Evolutionary conservation across 1,140 invertebrate species (phyloP), one percentile per base, ranked within the genome.

Genomic region (Eriosoma lanigerum): DNA sequence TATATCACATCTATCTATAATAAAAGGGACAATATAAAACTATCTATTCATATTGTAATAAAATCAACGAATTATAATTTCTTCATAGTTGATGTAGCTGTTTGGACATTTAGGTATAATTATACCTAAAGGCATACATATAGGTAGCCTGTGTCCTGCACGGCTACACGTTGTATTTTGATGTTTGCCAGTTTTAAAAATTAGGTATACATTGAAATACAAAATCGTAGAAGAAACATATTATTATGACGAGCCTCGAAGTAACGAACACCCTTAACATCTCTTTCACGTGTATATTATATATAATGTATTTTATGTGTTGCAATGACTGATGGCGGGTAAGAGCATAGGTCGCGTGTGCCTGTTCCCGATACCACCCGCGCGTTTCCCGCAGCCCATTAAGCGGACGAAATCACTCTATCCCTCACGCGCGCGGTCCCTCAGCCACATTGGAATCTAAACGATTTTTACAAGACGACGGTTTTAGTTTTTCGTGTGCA

Each of bases 321-420:
- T 58, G 24, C 29, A 75, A 75, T 75, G 72, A 75, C 48, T 75
- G 52, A 75, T 75, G 29, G 72, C 19, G 50, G 72, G 52, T 75
- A n/a, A 50, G 52, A 58, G 72, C 72, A 75, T 52, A 75, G 72
- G 72, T 75, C 72, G 72, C 72, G 72, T 75, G 72, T 75, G 70
- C 70, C 29, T 56, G 24, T 73, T 54, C 26, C 19, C 24, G 50
- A 54, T 58, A 75, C 72, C 72, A 75, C 72, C 72, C 72, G 48
- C 19, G 52, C 56, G 72, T 58, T 75, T 56, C 52, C 29, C 26
- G 48, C 50, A 46, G n/a, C 26, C 72, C 72, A 75, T 56, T 56
- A 75, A 56, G 52, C 29, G 72, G 72, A 24, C 29, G 52, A 56
- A 56, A 54, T 46, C 32, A 66, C 32, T 44, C 32, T 66, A 17